Evolutionary conservation across 2,797 vertebrate genomes (phyloP).

Genomic region (Neosilurus hyrtlii): DNA sequence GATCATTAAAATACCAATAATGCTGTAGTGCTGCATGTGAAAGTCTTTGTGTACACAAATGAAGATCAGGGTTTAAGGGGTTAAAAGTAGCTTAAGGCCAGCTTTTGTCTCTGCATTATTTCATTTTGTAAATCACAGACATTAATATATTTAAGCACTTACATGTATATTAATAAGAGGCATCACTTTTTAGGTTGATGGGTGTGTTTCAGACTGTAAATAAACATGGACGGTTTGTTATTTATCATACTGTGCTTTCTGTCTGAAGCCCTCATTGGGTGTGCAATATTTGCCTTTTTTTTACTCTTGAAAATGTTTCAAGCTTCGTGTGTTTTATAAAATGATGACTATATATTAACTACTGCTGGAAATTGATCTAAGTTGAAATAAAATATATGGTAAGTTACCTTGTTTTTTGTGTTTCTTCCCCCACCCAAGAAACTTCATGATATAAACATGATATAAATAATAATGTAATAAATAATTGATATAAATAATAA

Average conservation of each 20-base stretch:
- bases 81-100: conserved; percentile 65
- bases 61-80: conserved; percentile 49
- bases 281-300: conserved; percentile 75
- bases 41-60: conserved; percentile 16
- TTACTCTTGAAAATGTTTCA: conserved; percentile 71
- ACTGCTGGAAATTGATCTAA: conserved; percentile 65
- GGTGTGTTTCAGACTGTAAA: conserved; percentile 74
- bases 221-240: conserved; percentile 72
- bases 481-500: neutral
- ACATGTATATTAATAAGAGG: conserved; percentile 67
- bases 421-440: neutral
- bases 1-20: conserved; percentile 10
- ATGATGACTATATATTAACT: conserved; percentile 70
- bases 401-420: neutral
- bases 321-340: conserved; percentile 79
- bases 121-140: conserved; percentile 73
- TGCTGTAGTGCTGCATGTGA: conserved; percentile 23
- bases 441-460: neutral
- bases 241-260: conserved; percentile 74
- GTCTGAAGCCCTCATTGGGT: conserved; percentile 71
- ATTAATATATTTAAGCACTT: conserved; percentile 75
- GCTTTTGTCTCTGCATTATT: conserved; percentile 70
- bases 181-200: conserved; percentile 66
- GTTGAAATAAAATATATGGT: conserved; percentile 24
- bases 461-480: neutral